Conservation (phyloP, 2,888 invertebrate species). For the Caenorhabditis afra region DNA sequence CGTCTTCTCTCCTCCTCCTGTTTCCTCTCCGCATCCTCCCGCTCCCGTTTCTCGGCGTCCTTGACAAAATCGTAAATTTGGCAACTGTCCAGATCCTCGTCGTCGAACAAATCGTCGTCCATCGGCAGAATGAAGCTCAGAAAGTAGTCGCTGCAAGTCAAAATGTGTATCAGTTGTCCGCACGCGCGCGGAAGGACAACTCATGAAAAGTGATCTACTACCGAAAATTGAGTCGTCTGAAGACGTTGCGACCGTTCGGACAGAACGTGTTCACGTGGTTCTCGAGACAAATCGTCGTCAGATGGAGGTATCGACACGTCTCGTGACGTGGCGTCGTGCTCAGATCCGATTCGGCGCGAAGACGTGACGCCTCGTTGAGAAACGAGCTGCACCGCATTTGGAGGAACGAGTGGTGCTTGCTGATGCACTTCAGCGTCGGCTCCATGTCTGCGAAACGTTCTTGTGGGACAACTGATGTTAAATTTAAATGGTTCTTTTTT, state of each 20-base stretch:
- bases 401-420: slow-evolving; percentile 68
- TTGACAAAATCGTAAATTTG: slow-evolving; percentile 69
- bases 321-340: slow-evolving; percentile 50
- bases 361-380: slow-evolving; percentile 64
- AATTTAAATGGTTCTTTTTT: too few relatives aligned
- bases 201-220: neutral
- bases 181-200: too few relatives aligned
- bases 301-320: slow-evolving; percentile 63
- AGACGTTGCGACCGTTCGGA: slow-evolving; percentile 58
- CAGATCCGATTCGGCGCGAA: slow-evolving; percentile 54
- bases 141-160: slow-evolving; percentile 71
- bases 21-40: slow-evolving; percentile 49
- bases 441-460: slow-evolving; percentile 61
- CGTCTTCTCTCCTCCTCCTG: slow-evolving; percentile 52
- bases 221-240: slow-evolving; percentile 65
- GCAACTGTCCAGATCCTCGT: slow-evolving; percentile 70
- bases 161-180: too few relatives aligned
- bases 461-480: too few relatives aligned
- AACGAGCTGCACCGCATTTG: slow-evolving; percentile 69
- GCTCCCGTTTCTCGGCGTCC: slow-evolving; percentile 38
- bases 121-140: slow-evolving; percentile 66
- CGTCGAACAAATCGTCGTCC: slow-evolving; percentile 70
- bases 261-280: slow-evolving; percentile 68
- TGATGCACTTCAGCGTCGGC: slow-evolving; percentile 66
- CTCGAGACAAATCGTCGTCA: slow-evolving; percentile 70